A percentile compares a stretch with the other conserved stretches of the same genome.
phyloP scores from a whole-genome alignment of 2,797 vertebrate species.

The Myripristis jacobus region DNA sequence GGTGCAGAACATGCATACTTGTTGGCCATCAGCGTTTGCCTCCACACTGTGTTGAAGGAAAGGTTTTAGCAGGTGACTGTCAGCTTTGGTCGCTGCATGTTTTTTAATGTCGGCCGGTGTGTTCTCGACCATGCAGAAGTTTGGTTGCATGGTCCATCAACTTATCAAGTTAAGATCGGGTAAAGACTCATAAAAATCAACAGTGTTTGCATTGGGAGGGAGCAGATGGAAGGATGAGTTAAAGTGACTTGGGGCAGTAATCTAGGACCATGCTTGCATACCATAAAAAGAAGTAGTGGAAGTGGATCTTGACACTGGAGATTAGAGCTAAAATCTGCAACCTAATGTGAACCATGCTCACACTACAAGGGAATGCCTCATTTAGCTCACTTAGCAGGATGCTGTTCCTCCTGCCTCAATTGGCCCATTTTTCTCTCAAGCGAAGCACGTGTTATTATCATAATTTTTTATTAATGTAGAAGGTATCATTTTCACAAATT shows the following conservation, averaged over 20 bases:
- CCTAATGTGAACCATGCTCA: background rate
- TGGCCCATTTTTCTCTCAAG: too few relatives aligned
- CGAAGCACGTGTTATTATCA: too few relatives aligned
- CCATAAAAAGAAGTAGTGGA: background rate
- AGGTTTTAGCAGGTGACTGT: too few relatives aligned
- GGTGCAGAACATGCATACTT: too few relatives aligned
- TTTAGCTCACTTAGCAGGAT: slow-evolving; percentile 4
- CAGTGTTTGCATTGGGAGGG: slow-evolving; percentile 3
- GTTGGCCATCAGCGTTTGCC: too few relatives aligned
- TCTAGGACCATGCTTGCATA: slow-evolving; percentile 5
- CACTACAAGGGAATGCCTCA: background rate
- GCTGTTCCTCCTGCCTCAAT: background rate
- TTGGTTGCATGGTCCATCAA: background rate
- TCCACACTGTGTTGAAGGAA: too few relatives aligned
- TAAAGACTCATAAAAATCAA: slow-evolving; percentile 1
- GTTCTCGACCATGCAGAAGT: too few relatives aligned
- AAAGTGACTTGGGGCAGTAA: background rate
- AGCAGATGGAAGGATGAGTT: background rate
- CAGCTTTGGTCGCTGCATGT: too few relatives aligned
- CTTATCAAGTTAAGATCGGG: too few relatives aligned
- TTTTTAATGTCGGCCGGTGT: too few relatives aligned
- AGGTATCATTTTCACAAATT: too few relatives aligned
- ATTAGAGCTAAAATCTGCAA: slow-evolving; percentile 21
- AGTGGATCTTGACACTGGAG: background rate
- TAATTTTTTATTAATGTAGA: too few relatives aligned